These are phyloP conservation scores for Coelopa frigida DNA, from an alignment of 1,140 invertebrate genomes.

Conservation along the genomic window DNA sequence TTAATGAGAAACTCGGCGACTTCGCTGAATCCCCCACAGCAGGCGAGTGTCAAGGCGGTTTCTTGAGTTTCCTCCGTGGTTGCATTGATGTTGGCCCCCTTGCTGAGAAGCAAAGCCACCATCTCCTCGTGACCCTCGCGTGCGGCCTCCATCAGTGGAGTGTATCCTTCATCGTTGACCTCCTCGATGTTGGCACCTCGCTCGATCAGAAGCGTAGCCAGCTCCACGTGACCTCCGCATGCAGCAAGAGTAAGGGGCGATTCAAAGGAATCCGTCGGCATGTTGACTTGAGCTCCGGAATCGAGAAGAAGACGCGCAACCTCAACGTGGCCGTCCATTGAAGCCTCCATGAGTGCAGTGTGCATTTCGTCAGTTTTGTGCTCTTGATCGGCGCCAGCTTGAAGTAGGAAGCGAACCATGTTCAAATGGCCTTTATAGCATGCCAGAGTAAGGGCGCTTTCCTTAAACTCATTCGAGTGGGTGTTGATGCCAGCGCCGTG, in stretches of 20 bases:
- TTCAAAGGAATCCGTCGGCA: slow-evolving; percentile 99
- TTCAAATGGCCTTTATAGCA: slow-evolving; percentile 97
- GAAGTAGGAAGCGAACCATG: slow-evolving; percentile 93
- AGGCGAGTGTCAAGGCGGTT: slow-evolving; percentile 92
- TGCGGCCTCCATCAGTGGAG: slow-evolving; percentile 97
- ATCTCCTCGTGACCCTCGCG: slow-evolving; percentile 98
- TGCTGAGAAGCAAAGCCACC: slow-evolving; percentile 86
- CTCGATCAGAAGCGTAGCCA: slow-evolving; percentile 91
- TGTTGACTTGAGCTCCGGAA: slow-evolving; percentile 97
- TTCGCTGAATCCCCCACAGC: slow-evolving; percentile 94
- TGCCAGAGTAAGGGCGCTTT: slow-evolving; percentile 88
- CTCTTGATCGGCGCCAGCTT: slow-evolving; percentile 91
- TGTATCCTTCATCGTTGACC: slow-evolving; percentile 99
- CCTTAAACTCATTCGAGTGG: slow-evolving; percentile 98
- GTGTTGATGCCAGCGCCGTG: slow-evolving; percentile 96
- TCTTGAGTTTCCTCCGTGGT: slow-evolving; percentile 98
- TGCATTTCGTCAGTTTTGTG: slow-evolving; percentile 99
- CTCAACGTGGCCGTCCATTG: slow-evolving; percentile 98
- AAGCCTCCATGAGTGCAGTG: slow-evolving; percentile 98
- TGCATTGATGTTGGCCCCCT: slow-evolving; percentile 95
- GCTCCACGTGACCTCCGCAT: slow-evolving; percentile 95
- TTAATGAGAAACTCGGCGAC: slow-evolving; percentile 96
- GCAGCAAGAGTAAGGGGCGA: slow-evolving; percentile 95
- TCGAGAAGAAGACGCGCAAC: slow-evolving; percentile 87
- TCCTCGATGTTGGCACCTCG: slow-evolving; percentile 98